phyloP scores from a whole-genome alignment of 2,888 invertebrate species.

The Hyposoter dolosus region DNA sequence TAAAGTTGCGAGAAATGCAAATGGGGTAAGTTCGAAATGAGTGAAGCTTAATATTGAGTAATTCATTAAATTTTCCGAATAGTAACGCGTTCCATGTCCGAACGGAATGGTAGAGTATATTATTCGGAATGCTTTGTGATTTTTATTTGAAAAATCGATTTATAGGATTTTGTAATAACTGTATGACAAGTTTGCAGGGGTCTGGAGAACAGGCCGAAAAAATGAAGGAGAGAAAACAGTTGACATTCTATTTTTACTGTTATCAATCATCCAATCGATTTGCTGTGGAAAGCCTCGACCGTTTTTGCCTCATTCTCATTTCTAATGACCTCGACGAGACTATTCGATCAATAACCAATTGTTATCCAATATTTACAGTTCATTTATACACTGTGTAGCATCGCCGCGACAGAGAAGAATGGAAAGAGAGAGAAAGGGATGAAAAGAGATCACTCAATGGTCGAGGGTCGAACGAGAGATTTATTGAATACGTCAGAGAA shows the following conservation, averaged over 20 bases:
- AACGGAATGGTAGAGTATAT: not conserved
- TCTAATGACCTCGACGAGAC: constrained; percentile 22
- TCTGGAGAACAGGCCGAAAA: not conserved
- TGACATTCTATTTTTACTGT: constrained; percentile 15
- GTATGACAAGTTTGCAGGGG: not conserved
- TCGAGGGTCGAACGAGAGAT: constrained; percentile 1
- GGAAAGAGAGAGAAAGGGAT: not conserved
- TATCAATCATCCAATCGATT: constrained; percentile 22
- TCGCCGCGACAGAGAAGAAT: not conserved
- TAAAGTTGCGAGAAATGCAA: not conserved
- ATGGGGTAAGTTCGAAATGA: not conserved
- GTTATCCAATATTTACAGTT: constrained; percentile 66
- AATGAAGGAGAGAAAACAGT: not conserved
- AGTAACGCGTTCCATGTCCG: not conserved
- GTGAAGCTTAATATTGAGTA: not conserved
- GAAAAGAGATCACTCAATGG: constrained; percentile 5
- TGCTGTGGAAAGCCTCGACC: constrained; percentile 3
- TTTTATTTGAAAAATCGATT: not conserved
- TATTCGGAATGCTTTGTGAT: not conserved
- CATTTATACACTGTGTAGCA: constrained; percentile 53
- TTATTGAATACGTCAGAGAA: constrained; percentile 21
- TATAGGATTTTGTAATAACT: not conserved
- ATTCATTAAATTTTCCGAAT: not conserved
- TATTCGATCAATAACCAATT: constrained; percentile 62
- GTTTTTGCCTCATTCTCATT: constrained; percentile 26